Evolutionary conservation across 2,888 invertebrate species (phyloP), one percentile per base, ranked within the genome.

Genomic region (Geotrupes spiniger): DNA sequence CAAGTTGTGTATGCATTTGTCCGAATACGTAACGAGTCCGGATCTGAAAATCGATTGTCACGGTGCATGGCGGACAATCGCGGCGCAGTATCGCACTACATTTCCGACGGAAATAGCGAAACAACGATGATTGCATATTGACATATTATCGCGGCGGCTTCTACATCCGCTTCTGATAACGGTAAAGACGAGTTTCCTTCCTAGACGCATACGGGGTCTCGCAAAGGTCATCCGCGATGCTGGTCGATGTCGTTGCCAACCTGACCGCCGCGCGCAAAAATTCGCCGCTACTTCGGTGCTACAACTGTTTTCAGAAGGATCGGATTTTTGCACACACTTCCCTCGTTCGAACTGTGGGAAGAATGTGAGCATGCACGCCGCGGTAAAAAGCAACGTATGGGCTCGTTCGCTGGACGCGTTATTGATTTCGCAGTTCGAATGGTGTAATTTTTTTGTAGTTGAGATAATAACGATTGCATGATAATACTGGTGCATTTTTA

Each of bases 101-200:
- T 52, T 52, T 52, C 52, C 49, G 46, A 42, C 52, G 52, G 52
- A 52, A 52, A 42, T 39, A 28, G 42, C 40, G 38, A 42, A 42
- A 42, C 39, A 46, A 39, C 40, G 40, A 21, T 21, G 21, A 21
- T 21, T 14, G 46, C 40, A 46, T 46, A 46, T 40, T 46, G 40
- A 46, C 46, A 46, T 33, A 46, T 44, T 33, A 39, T 38, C 42
- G 37, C 39, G 29, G 21, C 17, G 28, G 28, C 37, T 36, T 15
- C 26, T 40, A 49, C 51, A 53, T 55, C 55, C 55, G 55, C 41
- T 51, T 55, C 28, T 55, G 55, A 55, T 55, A 55, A 55, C 55
- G 48, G 55, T 55, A 55, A 51, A 53, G 51, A 55, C 55, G 43
- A 40, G 55, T 55, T 51, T 55, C 55, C 52, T 55, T 55, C 55